Conservation (phyloP, 2,113 vertebrate genomes). For the Furnarius figulus region DNA sequence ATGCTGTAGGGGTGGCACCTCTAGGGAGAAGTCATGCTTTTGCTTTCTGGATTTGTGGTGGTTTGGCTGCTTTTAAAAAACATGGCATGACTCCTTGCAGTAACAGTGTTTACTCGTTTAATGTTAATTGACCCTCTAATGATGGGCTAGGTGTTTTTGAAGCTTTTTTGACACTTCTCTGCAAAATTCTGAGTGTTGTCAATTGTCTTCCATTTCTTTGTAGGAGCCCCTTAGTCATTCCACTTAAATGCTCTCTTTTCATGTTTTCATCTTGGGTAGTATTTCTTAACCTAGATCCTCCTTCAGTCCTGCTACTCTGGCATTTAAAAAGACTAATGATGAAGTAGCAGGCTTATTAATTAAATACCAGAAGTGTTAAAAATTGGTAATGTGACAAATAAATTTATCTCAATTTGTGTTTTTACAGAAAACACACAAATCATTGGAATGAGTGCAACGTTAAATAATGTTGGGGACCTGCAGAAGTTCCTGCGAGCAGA, state of each 20-base stretch:
- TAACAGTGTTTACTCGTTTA: neutral
- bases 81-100: neutral
- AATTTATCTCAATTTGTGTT: neutral
- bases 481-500: conserved; percentile 90
- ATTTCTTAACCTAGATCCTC: neutral
- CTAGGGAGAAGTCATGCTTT: neutral
- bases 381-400: neutral
- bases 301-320: neutral
- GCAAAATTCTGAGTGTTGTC: neutral
- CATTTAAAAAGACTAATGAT: neutral
- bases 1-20: neutral
- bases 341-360: neutral
- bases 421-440: conserved; percentile 86
- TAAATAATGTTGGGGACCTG: conserved; percentile 91
- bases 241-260: neutral
- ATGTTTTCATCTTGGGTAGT: neutral
- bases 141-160: neutral
- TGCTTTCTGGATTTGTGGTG: neutral
- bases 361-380: neutral
- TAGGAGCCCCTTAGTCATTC: neutral
- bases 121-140: neutral
- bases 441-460: conserved; percentile 95
- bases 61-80: neutral
- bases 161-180: neutral
- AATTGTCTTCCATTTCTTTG: neutral